Evolutionary conservation across 2,888 invertebrate genomes (phyloP), one percentile per base, ranked within the genome.

Genomic region (Yponomeuta malinellus): DNA sequence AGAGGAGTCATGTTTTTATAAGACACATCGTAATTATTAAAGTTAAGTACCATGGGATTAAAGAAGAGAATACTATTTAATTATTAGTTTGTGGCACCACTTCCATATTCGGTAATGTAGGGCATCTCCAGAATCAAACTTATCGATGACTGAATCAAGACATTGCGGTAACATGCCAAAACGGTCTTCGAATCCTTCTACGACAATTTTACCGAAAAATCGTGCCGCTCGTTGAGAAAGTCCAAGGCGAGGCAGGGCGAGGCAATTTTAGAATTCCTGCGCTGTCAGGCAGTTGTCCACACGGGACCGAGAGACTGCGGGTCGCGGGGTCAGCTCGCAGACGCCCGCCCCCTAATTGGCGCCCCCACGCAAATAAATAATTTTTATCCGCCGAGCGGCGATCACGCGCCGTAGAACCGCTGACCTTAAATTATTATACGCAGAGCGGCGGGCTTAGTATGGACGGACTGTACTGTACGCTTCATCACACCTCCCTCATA

Each of bases 291-390:
- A 65, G 68, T 70, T 71, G 79, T 84, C 84, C 82, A 83, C 81
- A 79, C 77, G 76, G 74, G 78, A 29, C 70, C 63, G 72, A 69
- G 79, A 77, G 80, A 78, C 70, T 76, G 79, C 78, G 78, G 81
- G 89, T 88, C 87, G 84, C 83, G 80, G 86, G 91, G 92, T 92
- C 89, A 81, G 85, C 82, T 82, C 87, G 84, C 88, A 86, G 88
- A 85, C 88, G 81, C 81, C 84, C 82, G 90, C 92, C 92, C 84
- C 89, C 89, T 92, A 92, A 92, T 92, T 92, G 90, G 89, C 84
- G 86, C 87, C 86, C 88, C 89, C 90, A 90, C 90, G 89, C 90
- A 91, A 90, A 91, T 90, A 90, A 90, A 90, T 92, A 89, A 86
- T 90, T 91, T 91, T 91, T 91, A 90, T 89, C 83, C 88, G 80